A percentile compares a stretch with the other conserved stretches of the same genome.
Conservation (phyloP, 2,888 invertebrate genomes). For the Sphinx pinastri region DNA sequence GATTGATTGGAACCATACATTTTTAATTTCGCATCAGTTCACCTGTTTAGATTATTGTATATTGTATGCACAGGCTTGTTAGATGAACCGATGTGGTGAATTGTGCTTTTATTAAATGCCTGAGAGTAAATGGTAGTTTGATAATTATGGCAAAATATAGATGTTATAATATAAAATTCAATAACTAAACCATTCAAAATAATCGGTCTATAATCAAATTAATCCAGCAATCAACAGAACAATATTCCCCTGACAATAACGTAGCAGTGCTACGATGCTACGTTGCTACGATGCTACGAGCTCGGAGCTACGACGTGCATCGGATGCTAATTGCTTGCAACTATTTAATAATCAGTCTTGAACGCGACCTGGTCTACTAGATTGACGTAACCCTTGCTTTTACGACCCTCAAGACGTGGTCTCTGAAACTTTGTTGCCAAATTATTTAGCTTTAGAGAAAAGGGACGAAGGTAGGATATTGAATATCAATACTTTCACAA, state of each 20-base stretch:
- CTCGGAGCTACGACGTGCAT: constrained; percentile 52
- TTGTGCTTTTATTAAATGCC: background rate
- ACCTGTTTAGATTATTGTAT: constrained; percentile 8
- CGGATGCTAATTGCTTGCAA: constrained; percentile 72
- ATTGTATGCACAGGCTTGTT: background rate
- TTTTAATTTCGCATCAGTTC: constrained; percentile 38
- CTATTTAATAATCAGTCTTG: constrained; percentile 63
- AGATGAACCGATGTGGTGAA: background rate
- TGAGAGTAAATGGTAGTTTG: too few relatives aligned
- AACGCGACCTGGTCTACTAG: constrained; percentile 37
- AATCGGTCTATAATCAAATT: background rate
- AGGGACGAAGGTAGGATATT: too few relatives aligned
- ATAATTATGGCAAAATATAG: too few relatives aligned
- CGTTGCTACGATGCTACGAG: constrained; percentile 32
- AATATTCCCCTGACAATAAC: background rate
- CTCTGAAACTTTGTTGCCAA: background rate
- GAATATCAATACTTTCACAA: too few relatives aligned
- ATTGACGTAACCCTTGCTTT: constrained; percentile 38
- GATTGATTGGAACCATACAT: constrained; percentile 47
- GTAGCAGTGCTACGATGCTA: constrained; percentile 6
- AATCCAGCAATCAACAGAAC: constrained; percentile 3
- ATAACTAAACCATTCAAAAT: background rate
- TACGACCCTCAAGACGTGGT: constrained; percentile 7
- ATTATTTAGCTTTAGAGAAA: too few relatives aligned
- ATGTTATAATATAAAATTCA: background rate